Evolutionary conservation across 2,888 invertebrate genomes (phyloP).

Genomic region (Aphodius granarius): DNA sequence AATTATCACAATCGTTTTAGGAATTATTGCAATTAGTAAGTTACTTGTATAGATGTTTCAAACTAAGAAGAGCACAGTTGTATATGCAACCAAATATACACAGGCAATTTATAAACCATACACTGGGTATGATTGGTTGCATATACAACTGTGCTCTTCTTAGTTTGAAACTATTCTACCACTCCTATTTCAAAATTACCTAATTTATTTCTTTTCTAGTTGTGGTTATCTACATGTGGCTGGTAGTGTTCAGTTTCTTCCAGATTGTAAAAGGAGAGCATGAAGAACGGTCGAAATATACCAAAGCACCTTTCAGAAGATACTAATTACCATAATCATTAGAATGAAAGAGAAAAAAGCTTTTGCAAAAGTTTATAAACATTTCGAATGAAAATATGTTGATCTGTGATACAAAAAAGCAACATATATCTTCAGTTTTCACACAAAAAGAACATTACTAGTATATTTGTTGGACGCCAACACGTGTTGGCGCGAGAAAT

Average conservation of each 20-base stretch:
- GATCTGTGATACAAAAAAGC: neutral
- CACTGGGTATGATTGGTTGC: too few relatives aligned
- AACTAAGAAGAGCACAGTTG: too few relatives aligned
- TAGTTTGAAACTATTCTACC: too few relatives aligned
- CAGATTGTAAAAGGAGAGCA: constrained; percentile 70
- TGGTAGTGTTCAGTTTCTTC: constrained; percentile 82
- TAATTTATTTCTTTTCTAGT: constrained; percentile 59
- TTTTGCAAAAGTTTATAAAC: too few relatives aligned
- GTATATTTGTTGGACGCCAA: neutral
- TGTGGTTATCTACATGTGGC: constrained; percentile 79
- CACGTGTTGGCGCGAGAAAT: neutral
- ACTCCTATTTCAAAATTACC: constrained; percentile 1
- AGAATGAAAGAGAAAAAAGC: neutral
- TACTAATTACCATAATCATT: constrained; percentile 39
- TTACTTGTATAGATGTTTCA: neutral
- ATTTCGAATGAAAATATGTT: neutral
- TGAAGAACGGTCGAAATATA: constrained; percentile 72
- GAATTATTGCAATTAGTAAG: constrained; percentile 65
- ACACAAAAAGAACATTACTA: too few relatives aligned
- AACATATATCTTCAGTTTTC: too few relatives aligned
- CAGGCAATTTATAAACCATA: too few relatives aligned
- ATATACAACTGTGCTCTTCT: too few relatives aligned
- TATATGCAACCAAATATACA: too few relatives aligned
- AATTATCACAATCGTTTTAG: constrained; percentile 63
- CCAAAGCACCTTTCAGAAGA: constrained; percentile 68